Evolutionary conservation across 2,888 invertebrate genomes (phyloP).

Genomic region (Agrotis segetum): DNA sequence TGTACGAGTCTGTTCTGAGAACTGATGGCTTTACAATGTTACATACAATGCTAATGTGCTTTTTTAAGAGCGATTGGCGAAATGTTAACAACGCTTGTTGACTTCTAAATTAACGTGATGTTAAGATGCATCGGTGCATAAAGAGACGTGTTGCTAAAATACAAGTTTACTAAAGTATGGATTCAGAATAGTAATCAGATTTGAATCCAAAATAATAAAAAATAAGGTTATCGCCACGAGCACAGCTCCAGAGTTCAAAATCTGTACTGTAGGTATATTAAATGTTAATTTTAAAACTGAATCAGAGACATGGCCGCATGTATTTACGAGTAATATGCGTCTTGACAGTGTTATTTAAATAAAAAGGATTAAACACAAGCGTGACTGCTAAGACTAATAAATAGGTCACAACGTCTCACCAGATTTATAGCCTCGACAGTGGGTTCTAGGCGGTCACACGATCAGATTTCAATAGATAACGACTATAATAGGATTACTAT

Average conservation of each 20-base stretch:
- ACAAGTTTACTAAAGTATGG: neutral
- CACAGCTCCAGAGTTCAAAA: constrained; percentile 24
- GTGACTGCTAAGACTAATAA: constrained; percentile 61
- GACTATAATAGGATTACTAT: constrained; percentile 72
- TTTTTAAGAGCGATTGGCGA: constrained; percentile 38
- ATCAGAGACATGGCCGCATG: constrained; percentile 23
- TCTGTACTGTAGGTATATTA: constrained; percentile 4
- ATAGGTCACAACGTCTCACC: constrained; percentile 63
- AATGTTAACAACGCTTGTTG: constrained; percentile 20
- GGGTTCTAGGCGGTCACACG: constrained; percentile 64
- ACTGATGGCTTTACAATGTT: constrained; percentile 44
- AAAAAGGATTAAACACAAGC: constrained; percentile 61
- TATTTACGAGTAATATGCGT: constrained; percentile 37
- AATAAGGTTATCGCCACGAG: constrained; percentile 18
- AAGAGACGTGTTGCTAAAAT: neutral
- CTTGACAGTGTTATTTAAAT: constrained; percentile 58
- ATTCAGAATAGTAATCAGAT: constrained; percentile 10
- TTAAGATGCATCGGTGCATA: neutral
- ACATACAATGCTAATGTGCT: constrained; percentile 44
- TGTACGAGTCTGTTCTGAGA: constrained; percentile 72
- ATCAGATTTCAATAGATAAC: constrained; percentile 73
- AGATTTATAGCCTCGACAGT: constrained; percentile 62
- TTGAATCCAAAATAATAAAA: constrained; percentile 23
- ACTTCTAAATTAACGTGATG: constrained; percentile 11
- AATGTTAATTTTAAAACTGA: constrained; percentile 40